phyloP scores from a whole-genome alignment of 2,113 vertebrate species.

The Acanthochromis polyacanthus region DNA sequence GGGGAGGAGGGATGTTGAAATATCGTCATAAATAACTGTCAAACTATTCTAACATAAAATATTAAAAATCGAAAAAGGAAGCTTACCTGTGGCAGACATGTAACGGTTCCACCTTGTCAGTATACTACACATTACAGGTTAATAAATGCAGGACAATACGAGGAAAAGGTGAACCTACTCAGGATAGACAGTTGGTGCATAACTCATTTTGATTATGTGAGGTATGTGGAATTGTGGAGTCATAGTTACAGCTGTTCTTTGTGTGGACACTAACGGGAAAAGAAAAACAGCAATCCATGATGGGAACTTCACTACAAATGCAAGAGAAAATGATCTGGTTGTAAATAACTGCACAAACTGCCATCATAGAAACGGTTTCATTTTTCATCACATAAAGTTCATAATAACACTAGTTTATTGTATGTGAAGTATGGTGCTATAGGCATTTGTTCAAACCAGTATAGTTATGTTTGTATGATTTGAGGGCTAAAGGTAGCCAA shows the following conservation, averaged over 20 bases:
- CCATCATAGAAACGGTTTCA: neutral
- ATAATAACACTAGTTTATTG: neutral
- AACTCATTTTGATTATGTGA: no score
- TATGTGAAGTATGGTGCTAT: neutral
- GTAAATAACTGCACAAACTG: neutral
- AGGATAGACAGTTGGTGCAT: neutral
- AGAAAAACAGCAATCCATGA: no score
- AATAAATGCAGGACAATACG: neutral
- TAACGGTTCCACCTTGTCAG: neutral
- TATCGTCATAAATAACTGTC: neutral
- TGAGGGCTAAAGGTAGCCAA: neutral
- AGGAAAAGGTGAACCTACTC: neutral
- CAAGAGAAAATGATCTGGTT: no score
- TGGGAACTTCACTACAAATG: no score
- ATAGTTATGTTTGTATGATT: neutral
- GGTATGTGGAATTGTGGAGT: no score
- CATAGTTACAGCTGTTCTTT: no score
- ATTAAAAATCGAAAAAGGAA: neutral
- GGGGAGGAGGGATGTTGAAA: conserved; percentile 8
- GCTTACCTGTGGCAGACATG: neutral
- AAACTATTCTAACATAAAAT: neutral
- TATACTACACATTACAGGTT: neutral
- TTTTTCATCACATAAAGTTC: neutral
- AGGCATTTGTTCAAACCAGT: neutral
- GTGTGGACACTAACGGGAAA: no score